Evolutionary conservation across 2,797 vertebrate species (phyloP).

Genomic region (Carapus acus): DNA sequence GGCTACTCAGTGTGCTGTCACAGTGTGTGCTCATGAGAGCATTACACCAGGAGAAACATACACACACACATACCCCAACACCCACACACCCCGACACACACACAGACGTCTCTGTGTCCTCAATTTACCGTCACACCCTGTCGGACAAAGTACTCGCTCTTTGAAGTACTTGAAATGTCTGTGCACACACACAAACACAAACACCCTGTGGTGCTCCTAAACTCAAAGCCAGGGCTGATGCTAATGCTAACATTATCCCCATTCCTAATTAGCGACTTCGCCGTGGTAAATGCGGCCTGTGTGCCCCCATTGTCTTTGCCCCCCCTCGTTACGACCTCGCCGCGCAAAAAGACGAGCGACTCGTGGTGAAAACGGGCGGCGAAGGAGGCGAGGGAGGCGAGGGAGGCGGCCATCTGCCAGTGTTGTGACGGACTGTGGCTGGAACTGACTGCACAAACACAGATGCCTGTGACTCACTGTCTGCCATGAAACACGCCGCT

Average conservation of each 20-base stretch:
- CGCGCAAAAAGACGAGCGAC: constrained; percentile 34
- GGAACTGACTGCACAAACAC: constrained; percentile 37
- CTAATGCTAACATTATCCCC: background rate
- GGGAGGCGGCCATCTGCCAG: constrained; percentile 61
- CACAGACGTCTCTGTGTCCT: too few species aligned
- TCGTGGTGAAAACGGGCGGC: constrained; percentile 33
- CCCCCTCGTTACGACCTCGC: constrained; percentile 3
- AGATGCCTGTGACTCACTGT: constrained; percentile 37
- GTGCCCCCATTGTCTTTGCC: background rate
- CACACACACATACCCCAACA: constrained; percentile 6
- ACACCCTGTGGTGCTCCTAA: too few species aligned
- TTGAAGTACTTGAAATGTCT: too few species aligned
- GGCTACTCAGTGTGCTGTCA: constrained; percentile 33
- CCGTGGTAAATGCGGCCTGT: background rate
- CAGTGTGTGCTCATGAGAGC: constrained; percentile 34
- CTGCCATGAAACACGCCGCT: constrained; percentile 29
- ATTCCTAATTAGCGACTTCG: background rate
- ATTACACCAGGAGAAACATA: constrained; percentile 5
- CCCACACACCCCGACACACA: too few species aligned
- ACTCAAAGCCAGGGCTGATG: too few species aligned
- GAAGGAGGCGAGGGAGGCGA: too few species aligned
- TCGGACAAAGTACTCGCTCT: too few species aligned
- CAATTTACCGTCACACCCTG: too few species aligned
- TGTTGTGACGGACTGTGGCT: constrained; percentile 51
- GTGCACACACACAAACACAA: too few species aligned